A percentile compares a stretch with the other conserved stretches of the same genome.
Conservation (phyloP, 2,888 invertebrate species). For the Phlogophora meticulosa region DNA sequence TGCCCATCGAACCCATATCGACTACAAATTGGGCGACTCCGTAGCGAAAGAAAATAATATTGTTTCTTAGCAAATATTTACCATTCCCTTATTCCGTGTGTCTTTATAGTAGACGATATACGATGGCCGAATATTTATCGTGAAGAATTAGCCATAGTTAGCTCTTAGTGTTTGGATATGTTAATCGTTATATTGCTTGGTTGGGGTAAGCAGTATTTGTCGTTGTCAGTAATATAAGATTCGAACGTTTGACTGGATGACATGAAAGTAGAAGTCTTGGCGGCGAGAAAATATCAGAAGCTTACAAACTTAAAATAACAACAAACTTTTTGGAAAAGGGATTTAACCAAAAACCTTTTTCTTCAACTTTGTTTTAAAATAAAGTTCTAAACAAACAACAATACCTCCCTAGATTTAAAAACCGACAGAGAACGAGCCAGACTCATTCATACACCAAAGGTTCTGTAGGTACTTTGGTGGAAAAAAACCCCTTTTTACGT, state of each 20-base stretch:
- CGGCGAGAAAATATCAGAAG: no score
- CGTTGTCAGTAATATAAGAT: background rate
- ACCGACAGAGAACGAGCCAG: no score
- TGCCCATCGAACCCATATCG: slow-evolving; percentile 85
- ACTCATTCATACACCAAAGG: no score
- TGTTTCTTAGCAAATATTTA: slow-evolving; percentile 90
- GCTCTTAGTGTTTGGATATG: slow-evolving; percentile 44
- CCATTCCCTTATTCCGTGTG: slow-evolving; percentile 82
- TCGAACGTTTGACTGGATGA: background rate
- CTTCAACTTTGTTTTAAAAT: no score
- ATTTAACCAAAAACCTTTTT: no score
- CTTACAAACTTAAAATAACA: no score
- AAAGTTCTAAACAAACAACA: no score
- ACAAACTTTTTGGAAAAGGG: no score
- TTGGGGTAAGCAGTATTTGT: slow-evolving; percentile 6
- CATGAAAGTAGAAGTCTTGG: no score
- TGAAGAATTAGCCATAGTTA: slow-evolving; percentile 55
- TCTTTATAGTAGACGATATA: slow-evolving; percentile 74
- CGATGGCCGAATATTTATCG: slow-evolving; percentile 70
- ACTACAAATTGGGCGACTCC: slow-evolving; percentile 87
- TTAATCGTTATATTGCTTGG: slow-evolving; percentile 3
- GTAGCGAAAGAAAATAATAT: slow-evolving; percentile 88
- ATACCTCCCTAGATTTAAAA: no score
- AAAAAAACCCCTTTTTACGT: no score
- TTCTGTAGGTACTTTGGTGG: no score